A percentile compares a stretch with the other conserved stretches of the same genome.
These are phyloP conservation scores for Karalla daura DNA, from an alignment of 2,797 vertebrate species.

Conservation along the genomic window DNA sequence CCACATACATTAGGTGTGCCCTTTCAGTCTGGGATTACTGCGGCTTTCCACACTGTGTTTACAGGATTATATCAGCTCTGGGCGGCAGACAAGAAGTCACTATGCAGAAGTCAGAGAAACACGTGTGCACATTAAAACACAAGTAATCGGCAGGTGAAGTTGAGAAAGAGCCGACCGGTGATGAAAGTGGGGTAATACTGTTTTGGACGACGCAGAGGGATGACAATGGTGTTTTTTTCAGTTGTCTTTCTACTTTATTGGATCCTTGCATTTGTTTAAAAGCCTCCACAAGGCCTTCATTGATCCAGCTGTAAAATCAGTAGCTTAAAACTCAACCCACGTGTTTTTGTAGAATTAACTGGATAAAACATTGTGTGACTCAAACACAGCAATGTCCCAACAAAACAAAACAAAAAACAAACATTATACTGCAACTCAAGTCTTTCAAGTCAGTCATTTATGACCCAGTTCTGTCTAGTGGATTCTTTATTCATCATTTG, in stretches of 20 bases:
- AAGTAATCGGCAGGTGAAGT: slow-evolving; percentile 11
- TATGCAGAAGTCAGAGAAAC: slow-evolving; percentile 24
- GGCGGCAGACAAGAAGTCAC: slow-evolving; percentile 53
- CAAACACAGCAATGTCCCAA: neutral
- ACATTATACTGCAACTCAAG: too few species aligned
- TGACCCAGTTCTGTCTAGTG: neutral
- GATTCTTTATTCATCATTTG: neutral
- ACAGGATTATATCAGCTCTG: slow-evolving; percentile 63
- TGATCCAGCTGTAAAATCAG: neutral
- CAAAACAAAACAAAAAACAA: slow-evolving; percentile 5
- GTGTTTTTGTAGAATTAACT: neutral
- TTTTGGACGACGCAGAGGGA: slow-evolving; percentile 22
- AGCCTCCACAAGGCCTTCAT: neutral
- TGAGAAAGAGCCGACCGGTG: slow-evolving; percentile 35
- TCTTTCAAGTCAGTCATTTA: too few species aligned
- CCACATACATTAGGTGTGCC: slow-evolving; percentile 59
- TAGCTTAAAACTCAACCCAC: neutral
- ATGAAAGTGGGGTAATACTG: slow-evolving; percentile 49
- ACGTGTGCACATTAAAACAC: slow-evolving; percentile 34
- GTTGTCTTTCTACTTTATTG: slow-evolving; percentile 5
- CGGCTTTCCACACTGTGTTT: slow-evolving; percentile 65
- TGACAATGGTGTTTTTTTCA: slow-evolving; percentile 17
- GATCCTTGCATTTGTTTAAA: slow-evolving; percentile 19
- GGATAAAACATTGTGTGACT: neutral
- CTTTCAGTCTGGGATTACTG: slow-evolving; percentile 59